These are phyloP conservation scores for Clunio marinus DNA, from an alignment of 2,888 invertebrate species.

Conservation along the genomic window DNA sequence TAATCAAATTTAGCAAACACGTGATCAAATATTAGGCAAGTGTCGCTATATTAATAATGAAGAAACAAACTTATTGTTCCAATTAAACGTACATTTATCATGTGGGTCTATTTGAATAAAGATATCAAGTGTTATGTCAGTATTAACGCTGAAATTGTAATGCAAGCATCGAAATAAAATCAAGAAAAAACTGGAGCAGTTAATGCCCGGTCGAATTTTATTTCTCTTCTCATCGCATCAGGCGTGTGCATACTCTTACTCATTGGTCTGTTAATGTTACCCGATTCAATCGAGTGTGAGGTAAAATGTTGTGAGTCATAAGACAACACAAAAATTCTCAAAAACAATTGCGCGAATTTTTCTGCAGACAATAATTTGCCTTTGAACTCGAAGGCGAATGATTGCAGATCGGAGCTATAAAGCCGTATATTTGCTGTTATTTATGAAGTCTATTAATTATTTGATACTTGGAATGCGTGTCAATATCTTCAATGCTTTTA, in stretches of 20 bases:
- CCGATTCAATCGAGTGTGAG: too few species aligned
- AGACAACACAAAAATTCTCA: neutral
- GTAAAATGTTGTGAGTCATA: neutral
- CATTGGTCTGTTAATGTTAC: too few species aligned
- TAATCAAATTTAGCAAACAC: too few species aligned
- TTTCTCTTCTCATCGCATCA: neutral
- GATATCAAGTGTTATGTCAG: too few species aligned
- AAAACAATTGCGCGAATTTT: neutral
- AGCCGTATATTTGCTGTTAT: neutral
- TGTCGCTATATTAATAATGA: too few species aligned
- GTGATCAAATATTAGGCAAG: too few species aligned
- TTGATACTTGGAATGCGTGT: neutral
- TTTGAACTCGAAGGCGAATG: slow-evolving; percentile 3
- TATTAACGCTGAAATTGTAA: too few species aligned
- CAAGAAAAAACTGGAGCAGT: slow-evolving; percentile 1
- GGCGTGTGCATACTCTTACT: too few species aligned
- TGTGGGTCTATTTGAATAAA: too few species aligned
- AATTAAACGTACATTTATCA: too few species aligned
- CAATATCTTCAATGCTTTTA: neutral
- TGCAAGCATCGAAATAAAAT: neutral
- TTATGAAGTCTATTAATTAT: slow-evolving; percentile 1
- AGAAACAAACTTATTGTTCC: too few species aligned
- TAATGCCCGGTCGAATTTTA: neutral
- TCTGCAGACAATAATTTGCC: neutral
- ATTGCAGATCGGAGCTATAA: neutral